Percentiles rank a stretch among this genome's conserved stretches.
phyloP scores from a whole-genome alignment of 2,888 invertebrate species.

The Anarsia innoxiella region DNA sequence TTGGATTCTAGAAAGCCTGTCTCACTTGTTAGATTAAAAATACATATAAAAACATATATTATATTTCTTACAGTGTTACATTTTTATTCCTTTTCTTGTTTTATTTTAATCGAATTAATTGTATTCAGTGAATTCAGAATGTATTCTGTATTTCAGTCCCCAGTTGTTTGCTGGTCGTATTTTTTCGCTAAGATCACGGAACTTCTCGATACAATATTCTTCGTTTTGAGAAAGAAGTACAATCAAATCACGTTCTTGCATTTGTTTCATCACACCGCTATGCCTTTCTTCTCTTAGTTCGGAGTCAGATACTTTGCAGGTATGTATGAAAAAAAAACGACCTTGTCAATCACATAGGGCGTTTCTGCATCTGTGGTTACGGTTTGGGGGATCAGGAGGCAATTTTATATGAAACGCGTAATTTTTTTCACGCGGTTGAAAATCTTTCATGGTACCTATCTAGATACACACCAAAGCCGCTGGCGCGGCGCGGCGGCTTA shows the following conservation, averaged over 20 bases:
- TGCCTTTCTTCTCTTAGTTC: slow-evolving; percentile 86
- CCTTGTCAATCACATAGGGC: too few relatives aligned
- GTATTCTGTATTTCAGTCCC: neutral
- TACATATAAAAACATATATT: neutral
- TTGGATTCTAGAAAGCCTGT: neutral
- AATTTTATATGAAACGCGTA: neutral
- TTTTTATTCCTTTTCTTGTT: too few relatives aligned
- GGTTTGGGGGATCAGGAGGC: neutral
- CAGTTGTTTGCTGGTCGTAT: neutral
- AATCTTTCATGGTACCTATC: neutral
- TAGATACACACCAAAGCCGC: neutral
- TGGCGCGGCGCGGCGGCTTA: too few relatives aligned
- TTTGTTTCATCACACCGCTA: slow-evolving; percentile 90
- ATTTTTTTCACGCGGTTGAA: neutral
- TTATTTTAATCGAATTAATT: too few relatives aligned
- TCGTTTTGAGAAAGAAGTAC: slow-evolving; percentile 86
- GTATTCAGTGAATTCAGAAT: neutral
- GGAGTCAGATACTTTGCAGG: slow-evolving; percentile 86
- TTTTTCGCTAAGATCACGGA: neutral
- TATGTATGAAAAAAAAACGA: too few relatives aligned
- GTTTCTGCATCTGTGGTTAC: neutral
- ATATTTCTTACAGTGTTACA: too few relatives aligned
- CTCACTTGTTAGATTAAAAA: neutral
- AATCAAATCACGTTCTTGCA: slow-evolving; percentile 92
- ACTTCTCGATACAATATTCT: neutral